phyloP scores from a whole-genome alignment of 2,888 invertebrate genomes.

The Oligia fasciuncula region DNA sequence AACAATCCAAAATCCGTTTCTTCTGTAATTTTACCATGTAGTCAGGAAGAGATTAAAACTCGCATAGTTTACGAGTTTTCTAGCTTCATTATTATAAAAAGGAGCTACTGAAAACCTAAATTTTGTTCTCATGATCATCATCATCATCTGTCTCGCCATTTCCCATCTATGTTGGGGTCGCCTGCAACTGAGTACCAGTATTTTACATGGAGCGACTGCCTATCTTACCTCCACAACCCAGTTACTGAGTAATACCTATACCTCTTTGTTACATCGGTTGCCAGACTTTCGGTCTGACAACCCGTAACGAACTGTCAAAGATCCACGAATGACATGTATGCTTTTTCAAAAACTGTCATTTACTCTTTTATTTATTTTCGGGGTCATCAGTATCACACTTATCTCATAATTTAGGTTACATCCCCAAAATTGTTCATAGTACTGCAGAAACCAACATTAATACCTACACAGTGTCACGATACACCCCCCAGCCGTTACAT shows the following conservation, averaged over 20 bases:
- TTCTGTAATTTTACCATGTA: background rate
- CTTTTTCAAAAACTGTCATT: background rate
- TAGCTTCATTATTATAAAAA: background rate
- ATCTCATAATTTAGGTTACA: background rate
- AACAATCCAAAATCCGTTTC: background rate
- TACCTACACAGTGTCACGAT: background rate
- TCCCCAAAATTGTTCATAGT: background rate
- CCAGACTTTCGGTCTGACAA: background rate
- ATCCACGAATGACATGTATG: background rate
- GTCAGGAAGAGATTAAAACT: conserved; percentile 2
- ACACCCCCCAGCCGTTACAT: conserved; percentile 3
- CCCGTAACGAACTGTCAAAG: no score
- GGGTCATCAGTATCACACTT: background rate
- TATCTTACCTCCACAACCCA: background rate
- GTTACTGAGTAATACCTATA: background rate
- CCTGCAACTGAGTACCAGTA: background rate
- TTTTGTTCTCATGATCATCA: background rate
- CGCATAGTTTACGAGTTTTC: background rate
- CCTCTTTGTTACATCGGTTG: background rate
- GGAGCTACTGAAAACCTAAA: background rate
- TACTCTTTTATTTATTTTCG: background rate
- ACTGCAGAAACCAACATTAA: background rate
- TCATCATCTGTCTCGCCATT: no score
- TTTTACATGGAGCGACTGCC: background rate
- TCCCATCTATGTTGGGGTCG: background rate